Conservation (phyloP, 2,797 vertebrate genomes). For the Clarias laeviceps region DNA sequence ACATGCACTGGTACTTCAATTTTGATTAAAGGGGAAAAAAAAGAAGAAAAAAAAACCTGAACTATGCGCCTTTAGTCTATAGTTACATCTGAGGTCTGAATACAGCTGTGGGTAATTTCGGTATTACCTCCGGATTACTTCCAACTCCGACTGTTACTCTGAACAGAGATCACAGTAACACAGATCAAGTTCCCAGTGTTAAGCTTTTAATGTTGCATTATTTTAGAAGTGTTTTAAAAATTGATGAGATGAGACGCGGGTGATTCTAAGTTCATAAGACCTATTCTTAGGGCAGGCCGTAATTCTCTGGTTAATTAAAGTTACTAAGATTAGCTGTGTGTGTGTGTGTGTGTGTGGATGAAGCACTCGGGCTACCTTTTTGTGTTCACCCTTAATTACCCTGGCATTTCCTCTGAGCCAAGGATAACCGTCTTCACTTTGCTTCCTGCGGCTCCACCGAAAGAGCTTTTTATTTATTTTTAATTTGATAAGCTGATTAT, state of each 20-base stretch:
- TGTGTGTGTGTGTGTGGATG: not conserved
- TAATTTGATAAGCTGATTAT: not conserved
- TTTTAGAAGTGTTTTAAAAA: not conserved
- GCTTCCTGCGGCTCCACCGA: not conserved
- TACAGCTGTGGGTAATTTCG: not conserved
- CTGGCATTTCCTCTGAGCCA: not conserved
- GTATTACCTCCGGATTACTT: not conserved
- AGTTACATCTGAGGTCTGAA: not conserved
- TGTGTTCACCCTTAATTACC: constrained; percentile 2
- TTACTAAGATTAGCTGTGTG: constrained; percentile 18
- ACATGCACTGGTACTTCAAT: too few species aligned
- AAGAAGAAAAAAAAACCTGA: too few species aligned
- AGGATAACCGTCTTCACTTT: constrained; percentile 8
- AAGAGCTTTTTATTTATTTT: not conserved
- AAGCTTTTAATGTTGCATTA: not conserved
- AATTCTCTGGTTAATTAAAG: constrained; percentile 34
- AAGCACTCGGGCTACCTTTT: not conserved
- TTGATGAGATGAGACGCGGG: not conserved
- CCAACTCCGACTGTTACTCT: not conserved
- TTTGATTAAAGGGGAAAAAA: too few species aligned
- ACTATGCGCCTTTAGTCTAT: too few species aligned
- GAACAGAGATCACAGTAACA: too few species aligned
- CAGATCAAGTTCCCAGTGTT: not conserved
- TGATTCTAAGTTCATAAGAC: not conserved
- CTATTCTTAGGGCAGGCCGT: not conserved